Evolutionary conservation across 2,888 invertebrate species (phyloP), one percentile per base, ranked within the genome.

Genomic region (Drosophila melanosoma): DNA sequence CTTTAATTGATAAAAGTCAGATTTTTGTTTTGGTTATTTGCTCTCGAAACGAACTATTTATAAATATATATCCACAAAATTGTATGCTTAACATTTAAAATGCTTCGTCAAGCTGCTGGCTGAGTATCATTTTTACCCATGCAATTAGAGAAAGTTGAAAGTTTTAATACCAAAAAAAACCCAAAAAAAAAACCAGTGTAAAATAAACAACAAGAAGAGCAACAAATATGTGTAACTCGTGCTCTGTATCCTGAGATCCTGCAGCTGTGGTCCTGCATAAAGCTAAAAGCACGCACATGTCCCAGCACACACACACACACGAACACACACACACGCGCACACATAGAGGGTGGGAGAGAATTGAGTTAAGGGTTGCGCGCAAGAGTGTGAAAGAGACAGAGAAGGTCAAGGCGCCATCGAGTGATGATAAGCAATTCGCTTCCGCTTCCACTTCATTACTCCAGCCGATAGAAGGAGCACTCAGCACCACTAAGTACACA

Each of bases 391-490:
- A 3, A 11, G 23, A 26, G 20, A 49, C 51, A 36, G 67, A 49
- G 65, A 71, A 72, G 79, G 84, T 87, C 84, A 83, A 87, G 87
- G 65, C 79, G 73, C 70, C 68, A 65, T 71, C 61, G 65, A 83
- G 59, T 62, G 87, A 63, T 69, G 64, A 66, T 75, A 72, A 78
- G 81, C 83, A 83, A 83, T 83, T 79, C 71, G 81, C 67, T 83
- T 83, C 87, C 84, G 74, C 64, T 85, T 82, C 76, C 86, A 84
- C 72, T 79, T 79, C 87, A 83, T 87, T 87, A 76, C 68, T 53
- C 72, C 64, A 71, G 68, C 51, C 51, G 26, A 38, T n/a, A n/a
- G n/a, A 8, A 20, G n/a, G n/a, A 40, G n/a, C 29, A 29, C 20
- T 29, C n/a, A 15, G 29, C 29, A 40, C 29, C 26, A n/a, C 40